Base-by-base conservation (phyloP, 1,140 invertebrate species). In the Lucilia cuprina region DNA sequence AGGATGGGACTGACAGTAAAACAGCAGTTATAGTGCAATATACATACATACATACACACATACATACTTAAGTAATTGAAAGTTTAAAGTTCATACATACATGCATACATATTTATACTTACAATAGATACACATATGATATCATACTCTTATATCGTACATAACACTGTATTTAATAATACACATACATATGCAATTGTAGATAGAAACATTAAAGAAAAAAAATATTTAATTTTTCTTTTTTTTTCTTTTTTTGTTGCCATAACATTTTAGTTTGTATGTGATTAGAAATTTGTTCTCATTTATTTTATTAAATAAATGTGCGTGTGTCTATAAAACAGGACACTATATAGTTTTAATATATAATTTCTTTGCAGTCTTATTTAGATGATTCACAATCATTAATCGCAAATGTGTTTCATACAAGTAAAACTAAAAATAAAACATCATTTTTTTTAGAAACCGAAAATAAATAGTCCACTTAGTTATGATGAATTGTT, bases 31-130 rank as follows among this genome's bases (percentile, higher is more conserved):
- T 60, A 17, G 5, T 60, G 55, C 14, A 17, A 60, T n/a, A 60
- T 60, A 14, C 13, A 60, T 5, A n/a, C 55, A 60, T 14, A 60
- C 13, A 14, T 5, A 41, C 35, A 41, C 10, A n/a, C 14, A n/a
- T 14, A 60, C 25, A 30, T 30, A 30, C 25, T 30, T 30, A 30
- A 30, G 25, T 30, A 19, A 70, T 41, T 41, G 41, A 70, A 70
- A 70, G 65, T 70, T 70, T 70, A 70, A 70, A 70, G 65, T 70
- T 70, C 65, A 70, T 70, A 70, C 5, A 21, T 21, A 70, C 65
- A 25, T 10, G 25, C 65, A 70, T 70, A 70, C 65, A 70, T 21
- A 19, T 7, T 21, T 70, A 70, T 12, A 70, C n/a, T 65, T 65
- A 65, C 17, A 65, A 14, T 17, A 49, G 13, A 14, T 65, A 65